Conservation (phyloP, 2,113 vertebrate genomes). For the Periophthalmodon schlosseri region DNA sequence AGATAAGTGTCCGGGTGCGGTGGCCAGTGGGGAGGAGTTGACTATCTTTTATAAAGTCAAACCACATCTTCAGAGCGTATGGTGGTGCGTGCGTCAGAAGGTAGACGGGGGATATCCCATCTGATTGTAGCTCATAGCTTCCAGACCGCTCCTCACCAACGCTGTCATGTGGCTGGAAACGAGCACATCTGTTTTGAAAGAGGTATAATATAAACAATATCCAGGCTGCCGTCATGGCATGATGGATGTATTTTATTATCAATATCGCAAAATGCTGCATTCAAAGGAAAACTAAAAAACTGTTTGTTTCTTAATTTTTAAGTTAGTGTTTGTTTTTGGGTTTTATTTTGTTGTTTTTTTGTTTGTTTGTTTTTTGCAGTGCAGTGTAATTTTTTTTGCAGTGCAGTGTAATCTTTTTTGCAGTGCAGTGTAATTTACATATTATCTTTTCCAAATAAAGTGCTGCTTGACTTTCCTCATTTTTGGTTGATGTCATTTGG, state of each 20-base stretch:
- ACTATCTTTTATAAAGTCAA: constrained; percentile 56
- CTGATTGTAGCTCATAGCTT: constrained; percentile 26
- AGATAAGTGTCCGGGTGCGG: constrained; percentile 58
- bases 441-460: too few species aligned
- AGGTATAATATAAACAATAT: not conserved
- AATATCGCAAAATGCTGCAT: not conserved
- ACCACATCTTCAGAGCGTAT: constrained; percentile 31
- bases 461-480: too few species aligned
- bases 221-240: not conserved
- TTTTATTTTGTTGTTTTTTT: too few species aligned
- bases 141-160: constrained; percentile 27
- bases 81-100: constrained; percentile 14
- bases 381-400: too few species aligned
- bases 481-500: too few species aligned
- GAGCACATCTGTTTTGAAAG: not conserved
- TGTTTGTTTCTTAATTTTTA: too few species aligned
- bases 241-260: not conserved
- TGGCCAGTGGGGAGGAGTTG: constrained; percentile 52
- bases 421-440: too few species aligned
- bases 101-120: constrained; percentile 8
- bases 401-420: too few species aligned
- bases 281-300: not conserved
- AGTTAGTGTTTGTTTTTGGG: too few species aligned
- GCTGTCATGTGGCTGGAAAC: constrained; percentile 4
- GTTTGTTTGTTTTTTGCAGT: too few species aligned